Base-by-base conservation (phyloP, 2,113 vertebrate species). In the Sinosuthora webbiana region DNA sequence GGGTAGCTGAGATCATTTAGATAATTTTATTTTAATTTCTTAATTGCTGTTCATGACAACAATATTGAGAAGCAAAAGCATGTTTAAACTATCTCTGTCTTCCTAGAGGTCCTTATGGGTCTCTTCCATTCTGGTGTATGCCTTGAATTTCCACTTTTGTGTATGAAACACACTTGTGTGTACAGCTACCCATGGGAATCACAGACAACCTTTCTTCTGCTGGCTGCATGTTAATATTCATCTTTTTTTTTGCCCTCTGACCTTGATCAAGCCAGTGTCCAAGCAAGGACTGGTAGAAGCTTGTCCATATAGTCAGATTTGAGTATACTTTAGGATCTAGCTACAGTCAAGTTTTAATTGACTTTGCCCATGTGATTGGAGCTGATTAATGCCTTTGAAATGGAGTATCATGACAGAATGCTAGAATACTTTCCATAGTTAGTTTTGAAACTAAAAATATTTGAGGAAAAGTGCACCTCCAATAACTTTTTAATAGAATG, bases 161-260 rank as follows among this genome's bases (percentile, higher is more conserved):
- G 23, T 28, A 13, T 27, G 35, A 64, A 80, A 39, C 28, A 14
- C 8, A 10, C 2, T 3, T 11, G 2, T 37, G 6, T 31, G 13
- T 6, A 25, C 5, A 8, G 9, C 9, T 39, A 44, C 8, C 3
- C 44, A 10, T 3, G 10, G 1, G 11, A 55, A 41, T 49, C 24
- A 13, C 10, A 42, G n/a, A 18, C 20, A 37, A 19, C 24, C 16
- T 75, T 77, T 47, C 45, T 65, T 77, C 30, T 63, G 11, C 33
- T 62, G 47, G 4, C 41, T 85, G 42, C 16, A 30, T 67, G 62
- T 89, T 82, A 52, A 19, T 68, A 12, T 39, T 11, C 3, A 24
- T 37, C 17, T 68, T 8, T 31, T 67, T 67, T 4, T 37, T 59
- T 69, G 14, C 37, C 24, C 13, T 68, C 53, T 82, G 42, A 30